Conservation (phyloP, 2,797 vertebrate genomes). For the Hoplostethus mediterraneus region DNA sequence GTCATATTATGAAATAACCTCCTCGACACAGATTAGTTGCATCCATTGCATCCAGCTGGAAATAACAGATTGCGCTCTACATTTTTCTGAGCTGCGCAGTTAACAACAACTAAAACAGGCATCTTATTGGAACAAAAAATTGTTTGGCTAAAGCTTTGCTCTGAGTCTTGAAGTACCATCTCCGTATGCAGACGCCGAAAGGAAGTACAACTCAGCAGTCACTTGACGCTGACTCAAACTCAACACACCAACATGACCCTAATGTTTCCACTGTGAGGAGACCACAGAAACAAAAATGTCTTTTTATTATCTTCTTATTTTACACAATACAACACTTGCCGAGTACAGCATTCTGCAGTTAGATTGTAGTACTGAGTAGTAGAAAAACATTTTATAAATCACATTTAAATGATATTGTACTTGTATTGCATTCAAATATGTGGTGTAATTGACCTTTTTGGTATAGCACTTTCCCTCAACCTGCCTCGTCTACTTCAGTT, state of each 20-base stretch:
- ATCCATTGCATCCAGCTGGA: conserved; percentile 1
- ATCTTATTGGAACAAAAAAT: too few species aligned
- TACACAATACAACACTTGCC: too few species aligned
- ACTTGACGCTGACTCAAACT: conserved; percentile 23
- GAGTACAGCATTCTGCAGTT: too few species aligned
- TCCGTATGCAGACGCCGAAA: background rate
- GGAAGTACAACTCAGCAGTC: conserved; percentile 38
- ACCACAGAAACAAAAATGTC: background rate
- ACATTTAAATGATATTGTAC: too few species aligned
- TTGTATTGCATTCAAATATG: too few species aligned
- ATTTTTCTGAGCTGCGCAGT: conserved; percentile 3
- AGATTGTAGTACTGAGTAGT: too few species aligned
- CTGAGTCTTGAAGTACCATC: background rate
- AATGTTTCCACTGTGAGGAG: conserved; percentile 26
- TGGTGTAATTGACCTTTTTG: too few species aligned
- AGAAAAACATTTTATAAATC: too few species aligned
- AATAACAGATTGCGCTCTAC: conserved; percentile 28
- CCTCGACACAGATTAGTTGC: background rate
- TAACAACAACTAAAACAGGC: background rate
- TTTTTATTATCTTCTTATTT: too few species aligned
- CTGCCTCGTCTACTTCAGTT: too few species aligned
- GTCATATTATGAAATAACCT: conserved; percentile 22
- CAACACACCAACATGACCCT: conserved; percentile 7
- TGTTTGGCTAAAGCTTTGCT: too few species aligned
- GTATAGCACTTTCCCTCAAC: too few species aligned